A percentile compares a stretch with the other conserved stretches of the same genome.
These are phyloP conservation scores for Thamnophis sirtalis DNA, from an alignment of 2,113 vertebrate species.

Conservation along the genomic window DNA sequence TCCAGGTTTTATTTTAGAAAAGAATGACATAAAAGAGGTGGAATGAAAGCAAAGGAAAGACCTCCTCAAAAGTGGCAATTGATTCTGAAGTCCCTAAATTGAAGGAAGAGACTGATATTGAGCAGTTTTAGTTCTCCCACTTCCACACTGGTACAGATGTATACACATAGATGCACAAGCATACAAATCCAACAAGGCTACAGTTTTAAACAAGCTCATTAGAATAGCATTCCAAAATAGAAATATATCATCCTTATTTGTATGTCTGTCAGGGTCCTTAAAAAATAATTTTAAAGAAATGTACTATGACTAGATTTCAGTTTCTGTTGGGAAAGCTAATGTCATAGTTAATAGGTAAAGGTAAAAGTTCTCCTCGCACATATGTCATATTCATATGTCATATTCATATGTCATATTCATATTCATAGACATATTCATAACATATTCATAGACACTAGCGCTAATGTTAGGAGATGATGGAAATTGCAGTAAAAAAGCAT, in stretches of 20 bases:
- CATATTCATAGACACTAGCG: not conserved
- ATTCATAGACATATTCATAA: too few species aligned
- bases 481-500: not conserved
- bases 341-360: not conserved
- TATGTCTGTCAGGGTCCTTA: not conserved
- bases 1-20: conserved; percentile 26
- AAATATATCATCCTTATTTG: not conserved
- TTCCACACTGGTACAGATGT: not conserved
- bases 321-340: not conserved
- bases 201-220: not conserved
- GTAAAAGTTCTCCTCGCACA: too few species aligned
- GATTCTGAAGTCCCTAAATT: fast-evolving
- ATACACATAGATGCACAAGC: not conserved
- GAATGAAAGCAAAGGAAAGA: conserved; percentile 4
- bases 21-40: conserved; percentile 5
- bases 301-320: not conserved
- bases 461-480: not conserved
- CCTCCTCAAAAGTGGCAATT: not conserved
- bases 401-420: too few species aligned
- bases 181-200: not conserved
- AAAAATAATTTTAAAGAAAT: not conserved
- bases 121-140: not conserved
- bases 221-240: not conserved
- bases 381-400: too few species aligned
- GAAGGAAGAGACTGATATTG: not conserved